phyloP scores from a whole-genome alignment of 1,140 invertebrate species.

The Drosophila athabasca region DNA sequence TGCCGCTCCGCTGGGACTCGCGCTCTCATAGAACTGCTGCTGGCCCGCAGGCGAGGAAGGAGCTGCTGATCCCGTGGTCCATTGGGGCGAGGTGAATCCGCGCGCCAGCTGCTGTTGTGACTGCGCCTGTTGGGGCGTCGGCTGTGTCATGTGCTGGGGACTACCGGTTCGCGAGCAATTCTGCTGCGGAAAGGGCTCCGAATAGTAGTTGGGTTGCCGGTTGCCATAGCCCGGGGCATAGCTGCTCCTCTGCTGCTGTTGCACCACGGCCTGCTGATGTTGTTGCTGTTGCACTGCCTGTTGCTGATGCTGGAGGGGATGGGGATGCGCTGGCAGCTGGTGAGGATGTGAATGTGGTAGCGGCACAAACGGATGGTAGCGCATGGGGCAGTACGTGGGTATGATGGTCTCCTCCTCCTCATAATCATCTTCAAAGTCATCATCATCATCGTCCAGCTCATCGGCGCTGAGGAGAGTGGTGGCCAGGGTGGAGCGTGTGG shows the following conservation, averaged over 20 bases:
- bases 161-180: slow-evolving; percentile 82
- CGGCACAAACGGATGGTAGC: slow-evolving; percentile 74
- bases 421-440: slow-evolving; percentile 86
- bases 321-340: slow-evolving; percentile 37
- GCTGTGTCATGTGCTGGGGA: slow-evolving; percentile 69
- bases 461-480: slow-evolving; percentile 84
- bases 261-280: slow-evolving; percentile 32
- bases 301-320: slow-evolving; percentile 61
- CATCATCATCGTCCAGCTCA: slow-evolving; percentile 84
- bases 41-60: slow-evolving; percentile 53
- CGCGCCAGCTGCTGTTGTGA: slow-evolving; percentile 41
- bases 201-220: slow-evolving; percentile 79
- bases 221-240: slow-evolving; percentile 71
- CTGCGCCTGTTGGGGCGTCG: slow-evolving; percentile 4
- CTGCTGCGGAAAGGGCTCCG: slow-evolving; percentile 82
- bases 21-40: slow-evolving; percentile 57
- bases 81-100: slow-evolving; percentile 69
- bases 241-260: slow-evolving; percentile 42
- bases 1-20: slow-evolving; percentile 16
- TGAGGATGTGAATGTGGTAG: slow-evolving; percentile 53
- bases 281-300: slow-evolving; percentile 33
- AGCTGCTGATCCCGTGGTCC: slow-evolving; percentile 50
- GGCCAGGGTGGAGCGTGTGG: slow-evolving; percentile 84
- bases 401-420: slow-evolving; percentile 84
- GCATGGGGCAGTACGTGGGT: slow-evolving; percentile 80